phyloP scores from a whole-genome alignment of 2,797 vertebrate genomes.

The Hoplostethus mediterraneus region DNA sequence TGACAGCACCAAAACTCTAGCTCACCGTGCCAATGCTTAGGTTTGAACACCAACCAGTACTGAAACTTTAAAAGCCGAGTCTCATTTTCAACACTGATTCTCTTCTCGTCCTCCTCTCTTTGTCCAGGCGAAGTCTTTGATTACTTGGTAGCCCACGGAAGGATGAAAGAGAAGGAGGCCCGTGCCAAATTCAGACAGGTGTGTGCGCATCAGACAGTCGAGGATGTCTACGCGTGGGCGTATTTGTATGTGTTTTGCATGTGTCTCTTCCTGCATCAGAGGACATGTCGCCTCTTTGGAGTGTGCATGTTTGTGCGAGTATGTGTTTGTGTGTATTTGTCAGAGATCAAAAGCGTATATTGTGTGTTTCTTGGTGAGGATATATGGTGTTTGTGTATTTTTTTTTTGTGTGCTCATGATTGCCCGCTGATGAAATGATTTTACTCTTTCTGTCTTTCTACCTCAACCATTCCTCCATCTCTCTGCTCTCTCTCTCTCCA shows the following conservation, averaged over 20 bases:
- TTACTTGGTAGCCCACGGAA: slow-evolving; percentile 98
- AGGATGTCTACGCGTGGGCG: too few species aligned
- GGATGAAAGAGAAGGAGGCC: slow-evolving; percentile 99
- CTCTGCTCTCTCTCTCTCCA: slow-evolving; percentile 64
- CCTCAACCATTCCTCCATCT: slow-evolving; percentile 14
- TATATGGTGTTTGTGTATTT: too few species aligned
- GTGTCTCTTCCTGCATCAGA: not conserved
- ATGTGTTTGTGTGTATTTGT: not conserved
- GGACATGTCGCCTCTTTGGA: not conserved
- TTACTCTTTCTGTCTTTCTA: slow-evolving; percentile 11
- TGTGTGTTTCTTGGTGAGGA: too few species aligned
- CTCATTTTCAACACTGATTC: slow-evolving; percentile 24
- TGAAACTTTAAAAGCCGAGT: too few species aligned
- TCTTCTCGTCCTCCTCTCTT: slow-evolving; percentile 35
- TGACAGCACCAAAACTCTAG: not conserved
- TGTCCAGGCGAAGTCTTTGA: slow-evolving; percentile 96
- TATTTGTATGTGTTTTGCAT: not conserved
- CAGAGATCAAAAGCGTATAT: too few species aligned
- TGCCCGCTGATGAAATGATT: slow-evolving; percentile 23
- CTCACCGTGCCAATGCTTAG: not conserved
- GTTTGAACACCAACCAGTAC: not conserved
- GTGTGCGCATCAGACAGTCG: slow-evolving; percentile 24
- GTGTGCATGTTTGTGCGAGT: not conserved
- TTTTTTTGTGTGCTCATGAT: not conserved
- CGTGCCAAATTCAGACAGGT: slow-evolving; percentile 99